Percentiles rank a stretch among this genome's conserved stretches.
Conservation (phyloP, 64 coral and sea anemone genomes). For the Montipora sp. region DNA sequence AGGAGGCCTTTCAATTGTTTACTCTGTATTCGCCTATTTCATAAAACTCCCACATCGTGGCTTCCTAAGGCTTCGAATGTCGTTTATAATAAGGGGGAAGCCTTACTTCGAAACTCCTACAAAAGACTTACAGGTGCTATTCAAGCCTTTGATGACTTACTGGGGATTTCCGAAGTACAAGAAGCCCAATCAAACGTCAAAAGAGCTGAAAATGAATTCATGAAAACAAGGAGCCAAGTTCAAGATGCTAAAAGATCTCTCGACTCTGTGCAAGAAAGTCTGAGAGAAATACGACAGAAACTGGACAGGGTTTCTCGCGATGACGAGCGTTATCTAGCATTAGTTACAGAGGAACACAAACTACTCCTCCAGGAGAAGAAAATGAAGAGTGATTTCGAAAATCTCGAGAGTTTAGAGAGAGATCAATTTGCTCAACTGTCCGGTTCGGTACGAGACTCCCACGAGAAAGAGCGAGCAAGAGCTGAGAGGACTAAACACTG, state of each 20-base stretch:
- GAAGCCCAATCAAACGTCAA: conserved; percentile 77
- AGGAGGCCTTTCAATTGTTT: not conserved
- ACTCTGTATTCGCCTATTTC: not conserved
- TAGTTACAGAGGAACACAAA: conserved; percentile 94
- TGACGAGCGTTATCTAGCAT: conserved; percentile 88
- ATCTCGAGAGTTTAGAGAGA: conserved; percentile 76
- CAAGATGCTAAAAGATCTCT: conserved; percentile 65
- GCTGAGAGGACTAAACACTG: conserved; percentile 97
- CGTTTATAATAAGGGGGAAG: not conserved
- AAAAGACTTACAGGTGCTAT: conserved; percentile 51
- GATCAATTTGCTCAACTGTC: conserved; percentile 94
- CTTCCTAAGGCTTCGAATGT: conserved; percentile 11
- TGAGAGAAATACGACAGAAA: conserved; percentile 75
- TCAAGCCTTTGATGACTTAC: conserved; percentile 79
- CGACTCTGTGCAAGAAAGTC: conserved; percentile 56
- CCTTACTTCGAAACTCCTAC: conserved; percentile 11
- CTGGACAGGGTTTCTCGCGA: conserved; percentile 88
- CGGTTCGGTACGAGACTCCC: conserved; percentile 84
- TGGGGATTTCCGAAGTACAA: conserved; percentile 96
- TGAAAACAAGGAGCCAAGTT: conserved; percentile 77
- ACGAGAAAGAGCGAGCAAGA: conserved; percentile 88
- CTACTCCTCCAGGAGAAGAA: conserved; percentile 84
- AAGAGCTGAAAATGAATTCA: conserved; percentile 87
- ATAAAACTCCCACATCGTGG: not conserved
- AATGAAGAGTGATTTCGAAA: conserved; percentile 69